A percentile compares a stretch with the other conserved stretches of the same genome.
Evolutionary conservation across 2,888 invertebrate genomes (phyloP).

Genomic region (Diploptera punctata): DNA sequence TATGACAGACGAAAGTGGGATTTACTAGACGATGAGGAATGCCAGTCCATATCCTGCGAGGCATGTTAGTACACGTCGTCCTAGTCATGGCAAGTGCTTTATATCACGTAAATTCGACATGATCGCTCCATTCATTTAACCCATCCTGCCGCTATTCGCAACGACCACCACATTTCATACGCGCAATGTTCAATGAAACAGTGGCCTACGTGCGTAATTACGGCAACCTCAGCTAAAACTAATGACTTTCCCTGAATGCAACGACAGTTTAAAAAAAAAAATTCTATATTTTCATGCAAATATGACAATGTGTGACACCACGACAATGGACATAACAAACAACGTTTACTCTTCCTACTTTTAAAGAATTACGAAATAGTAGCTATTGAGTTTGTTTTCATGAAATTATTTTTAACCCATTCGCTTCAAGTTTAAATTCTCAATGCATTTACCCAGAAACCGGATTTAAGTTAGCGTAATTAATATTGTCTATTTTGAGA

Average conservation of each 20-base stretch:
- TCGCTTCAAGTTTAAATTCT: too few species aligned
- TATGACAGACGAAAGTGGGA: too few species aligned
- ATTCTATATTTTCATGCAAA: background rate
- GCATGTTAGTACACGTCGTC: background rate
- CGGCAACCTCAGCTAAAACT: slow-evolving; percentile 3
- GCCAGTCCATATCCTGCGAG: slow-evolving; percentile 1
- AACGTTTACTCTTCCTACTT: too few species aligned
- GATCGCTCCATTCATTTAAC: slow-evolving; percentile 32
- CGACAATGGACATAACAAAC: too few species aligned
- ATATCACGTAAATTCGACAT: slow-evolving; percentile 31
- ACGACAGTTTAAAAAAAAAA: background rate
- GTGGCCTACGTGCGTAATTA: slow-evolving; percentile 16
- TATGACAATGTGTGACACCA: too few species aligned
- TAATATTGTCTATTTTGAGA: too few species aligned
- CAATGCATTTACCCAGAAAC: too few species aligned
- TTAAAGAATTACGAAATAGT: too few species aligned
- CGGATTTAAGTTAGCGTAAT: too few species aligned
- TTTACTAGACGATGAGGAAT: too few species aligned
- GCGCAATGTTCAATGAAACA: background rate
- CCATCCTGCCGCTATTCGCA: slow-evolving; percentile 24
- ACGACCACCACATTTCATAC: slow-evolving; percentile 26
- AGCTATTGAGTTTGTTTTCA: too few species aligned
- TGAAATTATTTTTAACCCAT: too few species aligned
- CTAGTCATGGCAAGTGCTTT: slow-evolving; percentile 23
- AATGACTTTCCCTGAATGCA: slow-evolving; percentile 2